phyloP scores from a whole-genome alignment of 2,888 invertebrate genomes.

The Amiota mariae region DNA sequence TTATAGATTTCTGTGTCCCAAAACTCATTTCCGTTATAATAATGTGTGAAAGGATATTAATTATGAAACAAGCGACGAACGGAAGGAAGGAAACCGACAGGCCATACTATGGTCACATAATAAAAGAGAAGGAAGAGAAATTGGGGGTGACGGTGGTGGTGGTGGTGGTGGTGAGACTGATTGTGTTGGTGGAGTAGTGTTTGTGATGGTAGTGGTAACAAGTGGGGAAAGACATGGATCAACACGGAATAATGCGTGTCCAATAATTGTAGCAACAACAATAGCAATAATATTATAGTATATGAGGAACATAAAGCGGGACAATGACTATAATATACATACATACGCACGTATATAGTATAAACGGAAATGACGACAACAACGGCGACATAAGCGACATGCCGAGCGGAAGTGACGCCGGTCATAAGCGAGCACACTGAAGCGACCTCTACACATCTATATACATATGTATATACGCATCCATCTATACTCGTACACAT shows the following conservation, averaged over 20 bases:
- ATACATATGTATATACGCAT: slow-evolving; percentile 46
- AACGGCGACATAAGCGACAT: slow-evolving; percentile 65
- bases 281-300: no score
- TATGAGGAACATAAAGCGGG: not conserved
- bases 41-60: slow-evolving; percentile 67
- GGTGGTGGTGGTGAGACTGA: not conserved
- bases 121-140: no score
- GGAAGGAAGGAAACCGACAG: slow-evolving; percentile 2
- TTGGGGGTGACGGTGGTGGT: not conserved
- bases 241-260: slow-evolving; percentile 11
- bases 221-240: not conserved
- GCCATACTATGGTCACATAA: not conserved
- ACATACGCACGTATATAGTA: not conserved
- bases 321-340: slow-evolving; percentile 4
- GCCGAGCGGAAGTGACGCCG: slow-evolving; percentile 64
- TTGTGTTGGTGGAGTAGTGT: not conserved
- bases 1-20: slow-evolving; percentile 10
- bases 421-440: slow-evolving; percentile 27
- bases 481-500: slow-evolving; percentile 38
- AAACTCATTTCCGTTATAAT: slow-evolving; percentile 62
- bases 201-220: not conserved
- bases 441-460: slow-evolving; percentile 34
- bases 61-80: slow-evolving; percentile 49
- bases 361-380: slow-evolving; percentile 54
- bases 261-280: not conserved